Conservation (phyloP, 37 sponge, comb jelly and placozoan genomes). For the Trichoplax adhaerens region DNA sequence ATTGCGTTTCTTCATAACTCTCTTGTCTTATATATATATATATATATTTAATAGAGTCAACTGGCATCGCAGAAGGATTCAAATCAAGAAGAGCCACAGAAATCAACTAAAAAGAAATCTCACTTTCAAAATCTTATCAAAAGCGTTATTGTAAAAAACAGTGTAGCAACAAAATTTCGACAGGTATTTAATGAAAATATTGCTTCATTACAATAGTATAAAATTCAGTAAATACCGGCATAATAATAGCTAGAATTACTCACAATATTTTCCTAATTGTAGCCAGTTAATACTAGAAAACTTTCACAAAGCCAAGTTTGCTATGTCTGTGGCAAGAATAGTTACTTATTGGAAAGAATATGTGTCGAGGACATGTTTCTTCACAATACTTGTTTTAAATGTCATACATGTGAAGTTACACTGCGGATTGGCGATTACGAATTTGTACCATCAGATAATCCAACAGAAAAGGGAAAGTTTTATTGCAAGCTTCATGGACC, state of each 20-base stretch:
- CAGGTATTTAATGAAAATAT: background rate
- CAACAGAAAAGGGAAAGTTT: constrained; percentile 51
- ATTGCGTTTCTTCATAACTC: too few species aligned
- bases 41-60: too few species aligned
- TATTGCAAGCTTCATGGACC: constrained; percentile 46
- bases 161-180: background rate
- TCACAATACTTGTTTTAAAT: constrained; percentile 60
- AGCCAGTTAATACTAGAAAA: background rate
- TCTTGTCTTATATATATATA: too few species aligned
- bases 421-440: constrained; percentile 50
- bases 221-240: too few species aligned
- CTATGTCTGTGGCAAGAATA: constrained; percentile 49
- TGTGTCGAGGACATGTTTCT: constrained; percentile 70
- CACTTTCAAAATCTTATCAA: too few species aligned
- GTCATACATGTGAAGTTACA: constrained; percentile 51
- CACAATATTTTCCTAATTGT: too few species aligned
- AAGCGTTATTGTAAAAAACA: background rate
- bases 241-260: too few species aligned
- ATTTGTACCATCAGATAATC: constrained; percentile 30
- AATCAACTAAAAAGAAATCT: too few species aligned
- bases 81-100: too few species aligned
- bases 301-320: constrained; percentile 11
- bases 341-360: constrained; percentile 70
- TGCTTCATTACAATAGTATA: background rate
- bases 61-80: too few species aligned